These are phyloP conservation scores for Macrosteles quadrilineatus DNA, from an alignment of 1,140 invertebrate species.

Conservation along the genomic window DNA sequence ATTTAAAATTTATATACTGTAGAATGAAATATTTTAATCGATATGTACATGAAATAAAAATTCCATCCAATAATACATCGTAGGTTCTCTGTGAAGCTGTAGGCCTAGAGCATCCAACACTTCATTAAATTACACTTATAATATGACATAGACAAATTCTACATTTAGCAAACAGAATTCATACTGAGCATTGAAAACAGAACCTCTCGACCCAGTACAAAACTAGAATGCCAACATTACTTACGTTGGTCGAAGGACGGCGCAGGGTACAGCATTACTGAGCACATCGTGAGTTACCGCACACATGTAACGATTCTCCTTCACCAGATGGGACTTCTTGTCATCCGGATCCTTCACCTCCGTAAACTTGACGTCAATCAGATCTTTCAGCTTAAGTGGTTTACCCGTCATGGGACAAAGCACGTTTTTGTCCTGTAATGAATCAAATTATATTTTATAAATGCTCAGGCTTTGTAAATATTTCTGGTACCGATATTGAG, in stretches of 20 bases:
- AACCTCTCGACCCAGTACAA: not conserved
- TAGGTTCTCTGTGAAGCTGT: not conserved
- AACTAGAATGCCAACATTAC: constrained; percentile 42
- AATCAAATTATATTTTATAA: too few relatives aligned
- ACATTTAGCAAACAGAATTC: not conserved
- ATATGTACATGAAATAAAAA: not conserved
- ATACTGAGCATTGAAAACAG: not conserved
- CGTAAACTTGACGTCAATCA: constrained; percentile 94
- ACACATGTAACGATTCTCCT: constrained; percentile 94
- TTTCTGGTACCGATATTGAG: too few relatives aligned
- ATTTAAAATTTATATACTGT: too few relatives aligned
- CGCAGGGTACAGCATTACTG: constrained; percentile 92
- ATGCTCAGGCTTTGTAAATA: too few relatives aligned
- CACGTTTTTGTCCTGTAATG: constrained; percentile 83
- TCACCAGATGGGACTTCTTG: constrained; percentile 76
- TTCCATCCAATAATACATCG: not conserved
- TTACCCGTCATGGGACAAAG: constrained; percentile 92
- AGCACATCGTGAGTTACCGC: constrained; percentile 95
- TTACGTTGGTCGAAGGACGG: constrained; percentile 88
- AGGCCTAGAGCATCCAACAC: not conserved
- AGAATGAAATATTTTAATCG: too few relatives aligned
- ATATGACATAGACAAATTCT: constrained; percentile 38
- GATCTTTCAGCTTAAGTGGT: constrained; percentile 88
- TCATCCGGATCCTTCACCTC: constrained; percentile 83
- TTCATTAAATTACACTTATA: not conserved